phyloP scores from a whole-genome alignment of 2,888 invertebrate genomes.

The Parapristionchus giblindavisi region DNA sequence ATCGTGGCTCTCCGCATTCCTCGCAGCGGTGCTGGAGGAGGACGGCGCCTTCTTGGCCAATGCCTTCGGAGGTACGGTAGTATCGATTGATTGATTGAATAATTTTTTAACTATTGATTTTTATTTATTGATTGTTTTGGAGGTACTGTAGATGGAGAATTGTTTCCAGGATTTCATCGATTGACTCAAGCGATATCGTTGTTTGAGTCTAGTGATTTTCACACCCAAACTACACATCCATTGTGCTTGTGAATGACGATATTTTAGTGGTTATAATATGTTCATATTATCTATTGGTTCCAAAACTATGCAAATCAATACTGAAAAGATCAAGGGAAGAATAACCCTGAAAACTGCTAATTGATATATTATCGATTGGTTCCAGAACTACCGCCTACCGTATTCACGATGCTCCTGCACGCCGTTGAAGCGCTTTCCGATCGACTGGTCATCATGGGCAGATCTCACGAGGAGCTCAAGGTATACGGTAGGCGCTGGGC shows the following conservation, averaged over 20 bases:
- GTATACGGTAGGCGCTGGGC: too few relatives aligned
- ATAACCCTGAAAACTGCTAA: too few relatives aligned
- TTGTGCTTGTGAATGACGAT: too few relatives aligned
- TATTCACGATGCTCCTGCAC: slow-evolving; percentile 39
- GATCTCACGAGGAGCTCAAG: slow-evolving; percentile 23
- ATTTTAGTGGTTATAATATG: too few relatives aligned
- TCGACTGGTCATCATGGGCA: slow-evolving; percentile 28
- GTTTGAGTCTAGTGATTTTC: background rate
- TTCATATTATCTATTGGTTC: too few relatives aligned
- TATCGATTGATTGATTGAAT: too few relatives aligned
- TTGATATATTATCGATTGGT: too few relatives aligned
- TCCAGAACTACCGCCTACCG: slow-evolving; percentile 2
- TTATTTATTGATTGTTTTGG: too few relatives aligned
- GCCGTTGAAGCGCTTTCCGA: slow-evolving; percentile 41
- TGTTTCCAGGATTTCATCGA: too few relatives aligned
- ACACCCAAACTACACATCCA: background rate
- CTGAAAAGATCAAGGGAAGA: background rate
- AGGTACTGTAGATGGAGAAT: too few relatives aligned
- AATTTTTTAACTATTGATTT: too few relatives aligned
- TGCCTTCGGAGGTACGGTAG: slow-evolving; percentile 35
- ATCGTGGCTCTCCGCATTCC: slow-evolving; percentile 44
- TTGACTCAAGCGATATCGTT: too few relatives aligned
- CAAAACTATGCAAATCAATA: background rate
- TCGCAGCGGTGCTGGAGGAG: slow-evolving; percentile 47
- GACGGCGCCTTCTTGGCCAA: slow-evolving; percentile 35